These are phyloP conservation scores for Menura novaehollandiae DNA, from an alignment of 2,113 vertebrate genomes.

Conservation along the genomic window DNA sequence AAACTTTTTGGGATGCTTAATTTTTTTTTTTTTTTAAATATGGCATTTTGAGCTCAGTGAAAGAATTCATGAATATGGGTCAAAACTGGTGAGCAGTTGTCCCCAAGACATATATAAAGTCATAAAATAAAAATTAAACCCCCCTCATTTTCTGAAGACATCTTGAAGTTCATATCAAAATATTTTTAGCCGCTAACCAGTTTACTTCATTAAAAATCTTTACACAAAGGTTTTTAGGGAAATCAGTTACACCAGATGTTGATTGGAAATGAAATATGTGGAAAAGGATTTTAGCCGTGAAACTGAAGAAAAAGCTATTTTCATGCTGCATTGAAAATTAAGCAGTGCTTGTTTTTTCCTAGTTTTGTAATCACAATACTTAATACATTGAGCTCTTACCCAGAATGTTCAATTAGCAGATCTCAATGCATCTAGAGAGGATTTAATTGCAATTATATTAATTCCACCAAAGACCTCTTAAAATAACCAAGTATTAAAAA, in stretches of 20 bases:
- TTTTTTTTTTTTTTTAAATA: neutral
- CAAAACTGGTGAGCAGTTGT: neutral
- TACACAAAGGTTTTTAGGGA: neutral
- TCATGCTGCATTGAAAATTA: neutral
- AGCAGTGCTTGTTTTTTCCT: neutral
- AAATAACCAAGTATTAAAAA: slow-evolving; percentile 18
- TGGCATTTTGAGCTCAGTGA: neutral
- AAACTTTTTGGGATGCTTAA: neutral
- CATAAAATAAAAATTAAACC: rapidly evolving
- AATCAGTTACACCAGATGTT: neutral
- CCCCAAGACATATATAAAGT: neutral
- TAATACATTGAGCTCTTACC: neutral
- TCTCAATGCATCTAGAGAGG: neutral
- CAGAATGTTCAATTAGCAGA: neutral
- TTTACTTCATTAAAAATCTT: neutral
- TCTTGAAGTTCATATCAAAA: neutral
- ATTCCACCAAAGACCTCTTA: neutral
- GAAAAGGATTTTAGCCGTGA: neutral
- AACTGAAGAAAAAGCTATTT: neutral
- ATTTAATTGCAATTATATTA: slow-evolving; percentile 14
- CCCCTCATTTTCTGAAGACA: neutral
- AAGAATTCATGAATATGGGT: neutral
- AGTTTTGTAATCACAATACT: neutral
- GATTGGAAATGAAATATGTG: neutral
- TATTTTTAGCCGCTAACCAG: neutral